These are phyloP conservation scores for Chlorocebus sabaeus DNA, from an alignment of 2,113 vertebrate species.

Conservation along the genomic window DNA sequence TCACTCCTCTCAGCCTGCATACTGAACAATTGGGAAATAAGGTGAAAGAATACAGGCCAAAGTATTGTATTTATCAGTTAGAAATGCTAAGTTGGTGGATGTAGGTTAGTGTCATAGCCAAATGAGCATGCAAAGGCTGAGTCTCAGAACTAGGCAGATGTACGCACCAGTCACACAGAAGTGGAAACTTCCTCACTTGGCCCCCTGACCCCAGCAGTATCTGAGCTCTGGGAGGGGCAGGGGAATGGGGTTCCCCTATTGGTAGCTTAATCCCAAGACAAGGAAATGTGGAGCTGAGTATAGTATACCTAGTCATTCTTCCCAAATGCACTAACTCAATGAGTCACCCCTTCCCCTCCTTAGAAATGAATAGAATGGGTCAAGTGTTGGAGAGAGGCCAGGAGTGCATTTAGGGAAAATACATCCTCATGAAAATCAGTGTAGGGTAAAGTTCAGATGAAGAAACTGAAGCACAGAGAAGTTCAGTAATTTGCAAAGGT, in stretches of 20 bases:
- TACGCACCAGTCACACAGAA: neutral
- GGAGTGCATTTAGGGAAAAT: neutral
- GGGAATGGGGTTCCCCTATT: neutral
- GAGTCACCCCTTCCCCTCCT: neutral
- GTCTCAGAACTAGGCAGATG: neutral
- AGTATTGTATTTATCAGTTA: neutral
- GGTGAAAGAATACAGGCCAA: neutral
- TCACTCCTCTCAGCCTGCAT: neutral
- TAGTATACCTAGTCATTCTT: neutral
- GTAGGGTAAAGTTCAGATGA: neutral
- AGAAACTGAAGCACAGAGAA: neutral
- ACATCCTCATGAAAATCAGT: neutral
- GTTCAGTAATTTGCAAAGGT: neutral
- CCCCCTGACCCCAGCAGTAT: rapidly evolving
- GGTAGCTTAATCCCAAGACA: neutral
- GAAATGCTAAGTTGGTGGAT: neutral
- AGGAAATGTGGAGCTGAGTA: neutral
- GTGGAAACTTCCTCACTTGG: neutral
- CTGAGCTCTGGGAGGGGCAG: neutral
- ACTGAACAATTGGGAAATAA: neutral
- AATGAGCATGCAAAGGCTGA: neutral
- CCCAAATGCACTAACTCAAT: neutral
- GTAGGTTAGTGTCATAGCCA: neutral
- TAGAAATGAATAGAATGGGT: neutral
- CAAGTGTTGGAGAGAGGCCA: neutral